Base-by-base conservation (phyloP, 2,888 invertebrate species). In the Apotomis betuletana region DNA sequence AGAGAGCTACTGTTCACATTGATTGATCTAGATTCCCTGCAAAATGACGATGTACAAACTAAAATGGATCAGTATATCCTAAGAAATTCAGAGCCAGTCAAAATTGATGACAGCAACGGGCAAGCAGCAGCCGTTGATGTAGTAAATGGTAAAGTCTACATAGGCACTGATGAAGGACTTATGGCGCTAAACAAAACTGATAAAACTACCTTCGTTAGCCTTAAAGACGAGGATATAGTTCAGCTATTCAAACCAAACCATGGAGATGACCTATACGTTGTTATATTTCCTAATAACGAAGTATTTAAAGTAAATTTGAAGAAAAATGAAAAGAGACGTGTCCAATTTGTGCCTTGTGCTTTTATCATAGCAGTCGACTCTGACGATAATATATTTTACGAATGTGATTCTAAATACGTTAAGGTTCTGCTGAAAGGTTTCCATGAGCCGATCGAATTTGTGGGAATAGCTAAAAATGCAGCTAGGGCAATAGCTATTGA, bases 391-490 rank as follows among this genome's bases (percentile, higher is more conserved):
- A 76, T 92, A 3, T 93, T 79, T 71, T 93, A 90, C 51, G 92
- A 92, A 81, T 92, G 93, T 64, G 92, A 92, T 80, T 90, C 92
- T 0, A 92, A 92, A 67, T 92, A 92, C 52, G 87, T 92, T 3
- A 92, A 92, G 75, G 86, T 92, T 55, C 69, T 92, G 67, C 77
- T 91, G 0, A 91, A 85, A 84, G 92, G 86, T 58, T 93, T 90
- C 67, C 84, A 87, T 67, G 93, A 92, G 57, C 88, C 93, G 0
- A 84, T 93, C 54, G 92, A 92, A 60, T 93, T 85, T 81, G 90
- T 89, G 41, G 93, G 92, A 4, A 83, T 93, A 5, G 78, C 85
- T 0, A 92, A 90, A 68, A 90, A 92, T 75, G 80, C 89, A 4
- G 91, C 90, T 0, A 83, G 91, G 78, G 91, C 91, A 0, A 80